A percentile compares a stretch with the other conserved stretches of the same genome.
phyloP scores from a whole-genome alignment of 2,113 vertebrate species.

The Paramormyrops kingsleyae region DNA sequence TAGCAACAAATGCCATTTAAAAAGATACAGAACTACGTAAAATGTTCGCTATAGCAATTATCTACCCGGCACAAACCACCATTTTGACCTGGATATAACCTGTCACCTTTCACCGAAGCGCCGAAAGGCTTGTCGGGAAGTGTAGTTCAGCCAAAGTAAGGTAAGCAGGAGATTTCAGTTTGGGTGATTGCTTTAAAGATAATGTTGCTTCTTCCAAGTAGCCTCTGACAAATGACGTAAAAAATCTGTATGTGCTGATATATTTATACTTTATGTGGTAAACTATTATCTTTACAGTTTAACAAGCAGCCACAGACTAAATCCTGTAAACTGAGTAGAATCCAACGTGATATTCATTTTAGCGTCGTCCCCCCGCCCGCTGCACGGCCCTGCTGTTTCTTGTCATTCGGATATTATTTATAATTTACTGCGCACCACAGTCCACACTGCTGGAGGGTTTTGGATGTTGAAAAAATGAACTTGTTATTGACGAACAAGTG shows the following conservation, averaged over 20 bases:
- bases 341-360: background rate
- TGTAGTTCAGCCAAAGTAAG: background rate
- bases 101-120: background rate
- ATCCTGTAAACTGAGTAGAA: background rate
- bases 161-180: background rate
- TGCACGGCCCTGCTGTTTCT: background rate
- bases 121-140: background rate
- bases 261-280: background rate
- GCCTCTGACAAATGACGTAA: background rate
- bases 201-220: background rate
- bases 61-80: background rate
- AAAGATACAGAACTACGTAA: background rate
- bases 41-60: background rate
- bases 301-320: background rate
- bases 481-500: background rate
- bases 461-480: background rate
- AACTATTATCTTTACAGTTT: background rate
- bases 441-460: background rate
- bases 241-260: background rate
- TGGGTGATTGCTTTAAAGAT: background rate
- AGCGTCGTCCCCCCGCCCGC: background rate
- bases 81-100: background rate
- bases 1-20: background rate
- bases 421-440: background rate
- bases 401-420: background rate